Conservation (phyloP, 2,888 invertebrate species). For the Lepidochrysops patricia region DNA sequence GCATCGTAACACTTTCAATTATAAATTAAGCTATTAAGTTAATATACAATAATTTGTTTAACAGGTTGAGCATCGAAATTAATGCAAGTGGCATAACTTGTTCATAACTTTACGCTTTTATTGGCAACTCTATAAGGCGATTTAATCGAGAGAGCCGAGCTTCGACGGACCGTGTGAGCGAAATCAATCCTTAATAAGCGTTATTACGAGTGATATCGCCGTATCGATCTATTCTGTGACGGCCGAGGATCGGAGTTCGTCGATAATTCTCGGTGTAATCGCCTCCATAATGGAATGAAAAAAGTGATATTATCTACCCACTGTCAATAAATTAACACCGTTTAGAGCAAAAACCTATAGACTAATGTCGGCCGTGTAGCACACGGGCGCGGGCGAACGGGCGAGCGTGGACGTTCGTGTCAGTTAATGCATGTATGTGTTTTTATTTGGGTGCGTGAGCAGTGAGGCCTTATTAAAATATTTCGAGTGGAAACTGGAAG, state of each 20-base stretch:
- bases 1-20: conserved; percentile 66
- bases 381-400: conserved; percentile 52
- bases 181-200: conserved; percentile 33
- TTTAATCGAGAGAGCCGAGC: conserved; percentile 64
- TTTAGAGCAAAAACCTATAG: conserved; percentile 74
- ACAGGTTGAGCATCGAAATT: conserved; percentile 73
- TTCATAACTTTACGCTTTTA: conserved; percentile 73
- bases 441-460: conserved; percentile 73
- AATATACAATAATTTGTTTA: conserved; percentile 74
- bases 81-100: conserved; percentile 73
- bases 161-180: conserved; percentile 29
- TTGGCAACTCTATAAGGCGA: conserved; percentile 68
- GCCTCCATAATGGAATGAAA: conserved; percentile 70
- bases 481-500: conserved; percentile 75
- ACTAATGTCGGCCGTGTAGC: conserved; percentile 72
- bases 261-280: conserved; percentile 75
- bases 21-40: conserved; percentile 74
- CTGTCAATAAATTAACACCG: conserved; percentile 75
- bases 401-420: conserved; percentile 52
- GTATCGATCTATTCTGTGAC: conserved; percentile 36
- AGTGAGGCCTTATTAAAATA: conserved; percentile 74
- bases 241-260: conserved; percentile 56
- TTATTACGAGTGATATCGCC: conserved; percentile 30
- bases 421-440: conserved; percentile 57
- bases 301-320: conserved; percentile 75